Conservation (phyloP, 2,797 vertebrate genomes). For the Leucoraja ocellata region DNA sequence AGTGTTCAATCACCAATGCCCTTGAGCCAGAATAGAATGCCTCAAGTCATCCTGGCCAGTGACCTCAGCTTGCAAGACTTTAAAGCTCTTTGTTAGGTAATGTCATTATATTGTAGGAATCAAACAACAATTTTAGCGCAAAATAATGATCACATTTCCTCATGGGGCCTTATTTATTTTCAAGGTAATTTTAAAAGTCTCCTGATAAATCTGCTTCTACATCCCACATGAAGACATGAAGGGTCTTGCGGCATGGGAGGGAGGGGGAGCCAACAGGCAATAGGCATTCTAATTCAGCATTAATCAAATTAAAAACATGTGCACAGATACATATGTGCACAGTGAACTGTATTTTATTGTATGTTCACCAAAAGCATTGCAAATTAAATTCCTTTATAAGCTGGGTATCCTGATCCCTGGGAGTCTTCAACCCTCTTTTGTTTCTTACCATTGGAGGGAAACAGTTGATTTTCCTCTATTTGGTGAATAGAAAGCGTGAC, state of each 20-base stretch:
- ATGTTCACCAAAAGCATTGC: too few species aligned
- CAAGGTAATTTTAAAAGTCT: background rate
- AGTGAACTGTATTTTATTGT: too few species aligned
- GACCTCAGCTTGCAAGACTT: background rate
- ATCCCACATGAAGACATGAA: constrained; percentile 4
- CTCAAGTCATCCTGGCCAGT: background rate
- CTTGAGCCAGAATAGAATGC: background rate
- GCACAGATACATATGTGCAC: too few species aligned
- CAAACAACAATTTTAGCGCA: background rate
- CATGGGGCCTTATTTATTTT: background rate
- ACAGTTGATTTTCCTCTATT: background rate
- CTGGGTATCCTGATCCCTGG: too few species aligned
- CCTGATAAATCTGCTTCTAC: background rate
- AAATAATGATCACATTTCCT: background rate
- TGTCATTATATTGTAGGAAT: background rate
- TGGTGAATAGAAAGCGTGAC: background rate
- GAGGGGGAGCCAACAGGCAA: too few species aligned
- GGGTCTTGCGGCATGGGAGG: too few species aligned
- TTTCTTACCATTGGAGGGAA: background rate
- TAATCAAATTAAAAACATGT: too few species aligned
- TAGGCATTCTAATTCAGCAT: too few species aligned
- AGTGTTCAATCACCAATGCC: background rate
- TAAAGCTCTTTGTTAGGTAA: background rate
- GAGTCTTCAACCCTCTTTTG: background rate
- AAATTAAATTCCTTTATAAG: too few species aligned